Evolutionary conservation across 2,888 invertebrate genomes (phyloP).

Genomic region (Dione vanillae): DNA sequence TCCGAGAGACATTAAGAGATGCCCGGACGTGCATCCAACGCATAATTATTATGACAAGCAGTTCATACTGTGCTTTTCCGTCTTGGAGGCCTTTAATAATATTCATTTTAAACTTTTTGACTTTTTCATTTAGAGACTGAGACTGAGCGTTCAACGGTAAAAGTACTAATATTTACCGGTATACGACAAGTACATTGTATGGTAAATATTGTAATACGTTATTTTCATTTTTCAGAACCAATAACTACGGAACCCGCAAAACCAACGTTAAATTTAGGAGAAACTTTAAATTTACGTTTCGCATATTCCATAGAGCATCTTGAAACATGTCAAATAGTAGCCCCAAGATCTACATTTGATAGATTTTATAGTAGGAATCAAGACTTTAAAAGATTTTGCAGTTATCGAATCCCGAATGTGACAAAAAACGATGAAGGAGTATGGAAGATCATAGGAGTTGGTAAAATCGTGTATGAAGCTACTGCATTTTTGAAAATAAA

Average conservation of each 20-base stretch:
- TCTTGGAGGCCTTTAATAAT: too few relatives aligned
- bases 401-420: slow-evolving; percentile 61
- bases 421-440: slow-evolving; percentile 60
- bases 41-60: too few relatives aligned
- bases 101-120: too few relatives aligned
- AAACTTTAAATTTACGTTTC: slow-evolving; percentile 59
- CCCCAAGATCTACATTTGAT: slow-evolving; percentile 62
- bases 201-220: slow-evolving; percentile 10
- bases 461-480: slow-evolving; percentile 62
- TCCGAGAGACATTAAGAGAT: too few relatives aligned
- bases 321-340: slow-evolving; percentile 62
- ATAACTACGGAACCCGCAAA: slow-evolving; percentile 50
- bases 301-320: slow-evolving; percentile 59
- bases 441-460: slow-evolving; percentile 69
- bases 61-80: too few relatives aligned
- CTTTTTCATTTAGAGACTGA: too few relatives aligned
- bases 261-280: slow-evolving; percentile 52
- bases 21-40: too few relatives aligned
- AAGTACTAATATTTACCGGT: too few relatives aligned
- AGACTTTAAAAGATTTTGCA: slow-evolving; percentile 55
- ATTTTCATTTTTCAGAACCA: slow-evolving; percentile 57
- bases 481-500: slow-evolving; percentile 51
- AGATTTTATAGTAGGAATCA: slow-evolving; percentile 61
- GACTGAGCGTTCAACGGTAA: too few relatives aligned
- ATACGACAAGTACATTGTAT: too few relatives aligned